Conservation (phyloP, 2,797 vertebrate genomes). For the Fistularia commersonii region DNA sequence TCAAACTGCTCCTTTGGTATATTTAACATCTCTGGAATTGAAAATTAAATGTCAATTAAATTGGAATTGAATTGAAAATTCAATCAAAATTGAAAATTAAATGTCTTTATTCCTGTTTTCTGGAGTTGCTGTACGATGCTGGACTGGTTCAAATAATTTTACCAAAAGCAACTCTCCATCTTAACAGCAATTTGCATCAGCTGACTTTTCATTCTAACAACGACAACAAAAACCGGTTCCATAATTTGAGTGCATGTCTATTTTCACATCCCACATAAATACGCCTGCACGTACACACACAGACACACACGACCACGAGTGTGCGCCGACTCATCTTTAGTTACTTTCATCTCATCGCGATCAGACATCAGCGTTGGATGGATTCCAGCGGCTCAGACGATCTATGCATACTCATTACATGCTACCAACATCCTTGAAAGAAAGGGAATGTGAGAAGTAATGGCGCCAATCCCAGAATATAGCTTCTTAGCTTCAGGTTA, state of each 20-base stretch:
- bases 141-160: neutral
- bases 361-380: constrained; percentile 17
- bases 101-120: too few species aligned
- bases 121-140: too few species aligned
- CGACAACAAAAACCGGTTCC: neutral
- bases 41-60: too few species aligned
- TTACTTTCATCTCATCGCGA: constrained; percentile 26
- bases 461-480: constrained; percentile 38
- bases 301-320: constrained; percentile 1
- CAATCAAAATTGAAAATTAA: too few species aligned
- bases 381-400: constrained; percentile 7
- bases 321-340: constrained; percentile 6
- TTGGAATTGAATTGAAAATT: too few species aligned
- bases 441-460: constrained; percentile 22
- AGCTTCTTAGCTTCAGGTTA: constrained; percentile 15
- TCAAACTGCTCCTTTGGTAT: too few species aligned
- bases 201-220: constrained; percentile 2
- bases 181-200: too few species aligned
- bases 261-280: constrained; percentile 1
- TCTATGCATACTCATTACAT: constrained; percentile 48
- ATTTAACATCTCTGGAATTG: too few species aligned
- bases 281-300: neutral
- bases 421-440: constrained; percentile 22
- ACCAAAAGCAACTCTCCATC: too few species aligned
- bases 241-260: neutral